Base-by-base conservation (phyloP, 2,113 vertebrate species). In the Platysternon megacephalum region DNA sequence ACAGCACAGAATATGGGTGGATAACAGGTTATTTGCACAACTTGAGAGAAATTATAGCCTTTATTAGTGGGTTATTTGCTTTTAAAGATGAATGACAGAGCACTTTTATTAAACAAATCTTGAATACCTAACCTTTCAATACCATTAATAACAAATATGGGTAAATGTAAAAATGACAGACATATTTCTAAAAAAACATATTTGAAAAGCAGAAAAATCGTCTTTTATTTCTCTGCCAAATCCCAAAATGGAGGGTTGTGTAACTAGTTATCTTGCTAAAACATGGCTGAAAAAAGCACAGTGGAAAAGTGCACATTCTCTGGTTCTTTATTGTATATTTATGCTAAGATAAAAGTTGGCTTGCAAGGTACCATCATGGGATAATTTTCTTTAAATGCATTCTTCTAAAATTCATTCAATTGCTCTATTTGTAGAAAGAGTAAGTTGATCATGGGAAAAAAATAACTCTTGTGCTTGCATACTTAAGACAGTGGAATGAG, bases 1-100 rank as follows among this genome's bases (percentile, higher is more conserved):
- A 94, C 46, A 82, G 68, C 81, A 88, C 72, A 19, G 56, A n/a
- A 76, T 22, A 82, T 86, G 12, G 61, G 56, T 88, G 78, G 95
- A 90, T 2, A 88, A 0, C 12, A 46, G 17, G 1, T 1, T 82
- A 85, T 28, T 65, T 51, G 1, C 44, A 84, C 48, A 87, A 22
- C 4, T 19, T 11, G 16, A 52, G 32, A 49, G 16, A 87, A 61
- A n/a, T 3, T 82, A 39, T 17, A 81, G 9, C 10, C 94, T 91
- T 92, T 22, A 22, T 10, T 3, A 48, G 10, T 8, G 35, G 21
- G 11, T 84, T 51, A 79, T 84, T 46, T 83, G 78, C 35, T 86
- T 48, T 88, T 83, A 17, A 90, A 87, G 53, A 48, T 86, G 86
- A 86, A 51, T 8, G 2, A 46, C 83, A 42, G 46, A 49, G n/a